Evolutionary conservation across 2,888 invertebrate genomes (phyloP), one percentile per base, ranked within the genome.

Genomic region (Tetragnatha montana): DNA sequence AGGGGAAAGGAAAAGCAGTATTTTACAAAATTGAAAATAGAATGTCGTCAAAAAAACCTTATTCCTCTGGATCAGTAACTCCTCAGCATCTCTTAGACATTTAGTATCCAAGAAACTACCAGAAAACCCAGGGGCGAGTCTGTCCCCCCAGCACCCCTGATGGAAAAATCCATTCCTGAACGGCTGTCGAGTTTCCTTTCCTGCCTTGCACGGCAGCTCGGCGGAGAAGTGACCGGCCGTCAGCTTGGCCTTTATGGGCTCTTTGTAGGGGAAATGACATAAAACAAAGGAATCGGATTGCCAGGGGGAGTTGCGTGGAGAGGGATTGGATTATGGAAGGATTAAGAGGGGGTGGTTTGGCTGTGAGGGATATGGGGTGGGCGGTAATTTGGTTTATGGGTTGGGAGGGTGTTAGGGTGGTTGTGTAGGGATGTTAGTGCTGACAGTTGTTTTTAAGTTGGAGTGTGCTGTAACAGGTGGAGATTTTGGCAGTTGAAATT

Each of bases 111-210:
- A 86, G 51, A 60, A 86, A 84, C 76, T 68, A 78, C 12, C 79
- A 50, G 14, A 21, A 69, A 73, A 81, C 73, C 21, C 21, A 70
- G 80, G 35, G 22, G 60, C 21, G 17, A 17, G 51, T 69, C 70
- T 50, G 47, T 68, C 70, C 81, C 81, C 22, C 78, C 50, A 87
- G 81, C 87, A 87, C 81, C 85, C 76, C 78, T 89, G 85, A 89
- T 89, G 85, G 85, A 85, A 89, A 88, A 89, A 89, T 89, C 89
- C 75, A 89, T 89, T 85, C 81, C 81, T 68, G 69, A 84, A 69
- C 81, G 81, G 75, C 74, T 21, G 17, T 47, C 19, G 22, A 60
- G 60, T 83, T 75, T 60, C 47, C 60, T 17, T 49, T 14, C 12
- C 49, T 50, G 12, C 50, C 51, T 71, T 85, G 85, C 78, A 78